Base-by-base conservation (phyloP, 1,140 invertebrate genomes). In the Battus philenor region DNA sequence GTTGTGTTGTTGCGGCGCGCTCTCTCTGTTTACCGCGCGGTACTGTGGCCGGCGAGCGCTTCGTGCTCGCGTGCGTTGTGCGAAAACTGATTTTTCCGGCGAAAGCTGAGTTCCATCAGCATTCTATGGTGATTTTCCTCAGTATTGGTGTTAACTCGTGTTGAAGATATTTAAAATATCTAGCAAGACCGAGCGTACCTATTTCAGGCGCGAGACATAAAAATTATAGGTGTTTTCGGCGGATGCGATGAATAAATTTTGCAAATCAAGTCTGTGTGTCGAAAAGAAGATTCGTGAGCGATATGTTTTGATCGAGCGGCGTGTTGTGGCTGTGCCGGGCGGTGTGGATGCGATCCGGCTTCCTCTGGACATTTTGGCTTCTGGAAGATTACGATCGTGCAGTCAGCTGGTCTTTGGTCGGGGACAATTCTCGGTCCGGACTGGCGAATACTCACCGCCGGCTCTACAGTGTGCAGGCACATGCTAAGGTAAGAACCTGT, bases 221-320 rank as follows among this genome's bases (percentile, higher is more conserved):
- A 80, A 72, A 72, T 73, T 74, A 67, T 73, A 64, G 59, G 68
- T 74, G 76, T 70, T 75, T 75, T 78, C 69, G 70, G 70, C 76
- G 81, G 69, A 85, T 85, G 81, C 78, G 81, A 85, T 85, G 81
- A 81, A 82, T 85, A 85, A 78, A 85, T 79, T 85, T 81, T 81
- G 75, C 73, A 72, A 85, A 81, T 78, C 76, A 65, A 76, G 73
- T 81, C 69, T 69, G 75, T 78, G 78, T 78, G 75, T 73, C 63
- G 72, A 76, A 79, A 82, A 77, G 61, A 72, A 68, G 68, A 61
- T 73, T 75, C 66, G 74, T 78, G 78, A 69, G 59, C 70, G 68
- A 65, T 69, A 81, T 85, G 78, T 77, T 81, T 79, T 81, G 75
- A 81, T 73, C 68, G 66, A 63, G 39, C 73, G 68, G 64, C 62